phyloP scores from a whole-genome alignment of 2,797 vertebrate genomes.

The Danio aesculapii region DNA sequence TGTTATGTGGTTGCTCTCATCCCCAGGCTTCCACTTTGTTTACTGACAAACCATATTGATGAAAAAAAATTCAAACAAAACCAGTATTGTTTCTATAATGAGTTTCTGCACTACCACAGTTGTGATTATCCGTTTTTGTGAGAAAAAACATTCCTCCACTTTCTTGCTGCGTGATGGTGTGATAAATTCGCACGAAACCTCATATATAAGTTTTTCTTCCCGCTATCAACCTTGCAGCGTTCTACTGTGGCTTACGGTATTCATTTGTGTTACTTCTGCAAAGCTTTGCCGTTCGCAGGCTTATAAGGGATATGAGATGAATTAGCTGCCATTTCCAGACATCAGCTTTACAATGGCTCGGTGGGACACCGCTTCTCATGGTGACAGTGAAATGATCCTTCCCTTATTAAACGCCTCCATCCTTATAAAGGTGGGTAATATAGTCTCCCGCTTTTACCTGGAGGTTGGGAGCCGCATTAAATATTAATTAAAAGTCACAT shows the following conservation, averaged over 20 bases:
- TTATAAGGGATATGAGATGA: slow-evolving; percentile 59
- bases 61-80: slow-evolving; percentile 48
- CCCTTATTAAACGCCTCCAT: slow-evolving; percentile 84
- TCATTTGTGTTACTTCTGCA: neutral
- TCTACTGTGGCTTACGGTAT: neutral
- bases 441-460: slow-evolving; percentile 70
- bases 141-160: slow-evolving; percentile 45
- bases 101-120: slow-evolving; percentile 20
- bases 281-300: slow-evolving; percentile 16
- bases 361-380: slow-evolving; percentile 72
- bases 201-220: neutral
- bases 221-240: neutral
- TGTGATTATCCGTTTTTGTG: slow-evolving; percentile 40
- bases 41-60: slow-evolving; percentile 52
- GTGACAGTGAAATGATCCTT: slow-evolving; percentile 83
- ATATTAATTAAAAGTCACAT: slow-evolving; percentile 70
- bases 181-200: slow-evolving; percentile 20
- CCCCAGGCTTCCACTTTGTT: slow-evolving; percentile 33
- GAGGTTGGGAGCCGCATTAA: slow-evolving; percentile 64
- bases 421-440: slow-evolving; percentile 70
- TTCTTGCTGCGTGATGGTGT: slow-evolving; percentile 4
- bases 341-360: slow-evolving; percentile 67
- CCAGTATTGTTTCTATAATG: slow-evolving; percentile 48
- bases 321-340: slow-evolving; percentile 69
- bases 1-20: slow-evolving; percentile 47